Evolutionary conservation across 2,888 invertebrate genomes (phyloP), one percentile per base, ranked within the genome.

Genomic region (Agonopterix alstromeriana): DNA sequence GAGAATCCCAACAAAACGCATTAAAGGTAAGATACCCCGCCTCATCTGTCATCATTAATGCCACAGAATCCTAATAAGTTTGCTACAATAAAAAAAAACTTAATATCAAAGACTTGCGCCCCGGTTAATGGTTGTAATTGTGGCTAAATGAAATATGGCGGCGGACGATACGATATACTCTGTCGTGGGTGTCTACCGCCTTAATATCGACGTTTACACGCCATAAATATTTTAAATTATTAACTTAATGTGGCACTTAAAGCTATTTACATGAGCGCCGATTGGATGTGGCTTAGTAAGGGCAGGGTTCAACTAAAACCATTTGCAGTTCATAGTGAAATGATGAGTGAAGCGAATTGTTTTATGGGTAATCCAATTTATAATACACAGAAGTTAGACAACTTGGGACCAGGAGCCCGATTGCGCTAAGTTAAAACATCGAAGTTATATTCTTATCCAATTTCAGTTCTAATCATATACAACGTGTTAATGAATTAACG

Each of bases 11-110:
- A 73, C 67, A 67, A 67, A 74, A 71, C 74, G 73, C 77, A 82
- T 82, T 83, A 83, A 77, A 74, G 67, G 67, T 65, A 60, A 67
- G 73, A 75, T 73, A 76, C 70, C 63, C 69, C 69, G 74, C 73
- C 76, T 78, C 85, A 85, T 88, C 82, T 87, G 86, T 88, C 87
- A 88, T 88, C 87, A 87, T 88, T 87, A 88, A 83, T 80, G 87
- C 84, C 82, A 79, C 69, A 65, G 78, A 65, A 78, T 83, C 84
- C 87, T 87, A 86, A 87, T 88, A 88, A 87, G 85, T 83, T 84
- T 72, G 76, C 73, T 76, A 77, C 76, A 83, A 86, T 82, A 87
- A 83, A 83, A 81, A 82, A 71, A 78, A 65, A 65, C 70, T 65
- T 63, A 67, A 77, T 82, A 82, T 84, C 83, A 86, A 87, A 87